A percentile compares a stretch with the other conserved stretches of the same genome.
Evolutionary conservation across 2,888 invertebrate genomes (phyloP).

Genomic region (Anthrax anthrax): DNA sequence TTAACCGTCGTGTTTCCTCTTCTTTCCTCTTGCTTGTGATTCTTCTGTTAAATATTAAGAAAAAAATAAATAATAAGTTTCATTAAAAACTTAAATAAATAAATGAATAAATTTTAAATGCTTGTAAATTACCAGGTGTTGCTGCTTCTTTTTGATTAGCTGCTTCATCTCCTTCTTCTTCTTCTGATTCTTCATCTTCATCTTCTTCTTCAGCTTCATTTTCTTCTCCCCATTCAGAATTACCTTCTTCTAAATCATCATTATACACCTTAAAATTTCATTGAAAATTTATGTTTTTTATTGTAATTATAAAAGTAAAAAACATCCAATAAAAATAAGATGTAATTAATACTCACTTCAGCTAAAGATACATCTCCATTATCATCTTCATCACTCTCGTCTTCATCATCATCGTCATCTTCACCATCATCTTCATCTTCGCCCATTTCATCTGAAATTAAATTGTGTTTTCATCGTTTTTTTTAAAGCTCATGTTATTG

Average conservation of each 20-base stretch:
- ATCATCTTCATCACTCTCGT: slow-evolving; percentile 47
- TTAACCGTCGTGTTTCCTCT: slow-evolving; percentile 52
- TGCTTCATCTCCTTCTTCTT: slow-evolving; percentile 23
- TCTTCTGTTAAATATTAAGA: slow-evolving; percentile 21
- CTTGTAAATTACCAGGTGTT: slow-evolving; percentile 19
- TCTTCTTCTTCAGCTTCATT: slow-evolving; percentile 39
- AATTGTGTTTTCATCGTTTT: background rate
- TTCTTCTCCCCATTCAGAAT: slow-evolving; percentile 49
- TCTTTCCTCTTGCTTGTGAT: slow-evolving; percentile 49
- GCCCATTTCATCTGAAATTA: slow-evolving; percentile 19
- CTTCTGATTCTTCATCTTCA: slow-evolving; percentile 43
- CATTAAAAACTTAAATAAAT: too few species aligned
- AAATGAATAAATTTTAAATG: background rate
- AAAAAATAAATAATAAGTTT: background rate
- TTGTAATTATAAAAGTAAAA: background rate
- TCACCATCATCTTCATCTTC: slow-evolving; percentile 42
- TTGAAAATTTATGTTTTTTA: background rate
- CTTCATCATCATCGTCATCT: slow-evolving; percentile 31
- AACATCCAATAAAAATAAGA: background rate
- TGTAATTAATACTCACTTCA: slow-evolving; percentile 20
- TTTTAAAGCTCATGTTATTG: too few species aligned
- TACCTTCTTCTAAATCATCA: slow-evolving; percentile 44
- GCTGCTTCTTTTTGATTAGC: slow-evolving; percentile 16
- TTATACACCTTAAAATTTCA: slow-evolving; percentile 28
- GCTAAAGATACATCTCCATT: slow-evolving; percentile 35